These are phyloP conservation scores for Cebus imitator DNA, from an alignment of 2,113 vertebrate genomes.

Conservation along the genomic window DNA sequence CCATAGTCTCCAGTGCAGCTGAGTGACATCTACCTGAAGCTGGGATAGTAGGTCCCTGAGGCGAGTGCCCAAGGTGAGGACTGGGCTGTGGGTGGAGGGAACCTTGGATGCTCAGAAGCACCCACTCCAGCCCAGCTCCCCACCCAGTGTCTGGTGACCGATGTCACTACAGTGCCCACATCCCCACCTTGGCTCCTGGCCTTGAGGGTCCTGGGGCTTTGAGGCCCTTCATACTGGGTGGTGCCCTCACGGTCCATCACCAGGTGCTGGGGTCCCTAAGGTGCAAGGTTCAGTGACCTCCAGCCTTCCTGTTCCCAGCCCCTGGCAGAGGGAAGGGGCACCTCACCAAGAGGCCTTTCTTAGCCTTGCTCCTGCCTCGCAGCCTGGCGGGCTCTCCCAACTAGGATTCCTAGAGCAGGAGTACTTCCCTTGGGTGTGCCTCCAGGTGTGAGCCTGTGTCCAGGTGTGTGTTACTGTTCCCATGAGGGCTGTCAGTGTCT, in stretches of 20 bases:
- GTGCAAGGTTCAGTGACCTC: background rate
- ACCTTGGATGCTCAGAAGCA: background rate
- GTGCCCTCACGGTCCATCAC: background rate
- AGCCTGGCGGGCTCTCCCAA: background rate
- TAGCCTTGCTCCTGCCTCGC: background rate
- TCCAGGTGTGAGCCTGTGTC: background rate
- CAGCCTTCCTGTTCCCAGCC: background rate
- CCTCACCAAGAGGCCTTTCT: background rate
- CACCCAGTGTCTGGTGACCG: background rate
- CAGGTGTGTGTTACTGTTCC: background rate
- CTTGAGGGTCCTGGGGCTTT: background rate
- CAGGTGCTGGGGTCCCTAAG: background rate
- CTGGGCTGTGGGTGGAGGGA: background rate
- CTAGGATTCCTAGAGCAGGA: background rate
- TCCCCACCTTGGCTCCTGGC: background rate
- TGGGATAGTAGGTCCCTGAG: background rate
- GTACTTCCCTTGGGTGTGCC: background rate
- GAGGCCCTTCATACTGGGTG: background rate
- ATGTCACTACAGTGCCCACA: background rate
- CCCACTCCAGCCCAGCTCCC: background rate
- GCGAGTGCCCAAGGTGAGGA: background rate
- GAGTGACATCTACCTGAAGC: background rate
- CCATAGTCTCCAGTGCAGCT: background rate
- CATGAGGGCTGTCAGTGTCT: background rate
- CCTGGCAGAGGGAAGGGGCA: background rate